Conservation (phyloP, 2,113 vertebrate species). For the Dinomys branickii region DNA sequence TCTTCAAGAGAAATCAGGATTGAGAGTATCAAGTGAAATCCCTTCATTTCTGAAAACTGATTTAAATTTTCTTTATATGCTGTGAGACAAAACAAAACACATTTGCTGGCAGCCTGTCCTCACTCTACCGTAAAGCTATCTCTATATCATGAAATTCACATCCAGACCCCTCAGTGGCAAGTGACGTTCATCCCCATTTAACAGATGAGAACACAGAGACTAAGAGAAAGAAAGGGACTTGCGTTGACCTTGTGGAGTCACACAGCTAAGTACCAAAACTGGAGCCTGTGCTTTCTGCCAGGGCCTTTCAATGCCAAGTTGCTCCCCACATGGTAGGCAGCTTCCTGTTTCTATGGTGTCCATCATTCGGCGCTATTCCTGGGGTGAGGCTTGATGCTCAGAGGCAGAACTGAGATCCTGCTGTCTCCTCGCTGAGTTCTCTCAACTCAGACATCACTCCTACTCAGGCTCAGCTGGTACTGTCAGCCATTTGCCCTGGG, state of each 20-base stretch:
- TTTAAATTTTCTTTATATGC: background rate
- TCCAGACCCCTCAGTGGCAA: background rate
- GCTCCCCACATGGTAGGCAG: background rate
- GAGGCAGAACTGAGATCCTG: background rate
- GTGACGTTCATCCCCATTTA: background rate
- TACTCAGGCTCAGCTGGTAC: conserved; percentile 43
- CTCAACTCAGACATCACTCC: background rate
- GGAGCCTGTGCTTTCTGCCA: background rate
- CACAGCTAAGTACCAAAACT: background rate
- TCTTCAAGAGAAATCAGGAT: background rate
- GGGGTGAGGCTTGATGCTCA: background rate
- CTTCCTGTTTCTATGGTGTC: background rate
- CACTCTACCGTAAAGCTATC: fast-evolving
- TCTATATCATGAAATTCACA: background rate
- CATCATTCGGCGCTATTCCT: background rate
- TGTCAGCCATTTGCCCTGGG: conserved; percentile 55
- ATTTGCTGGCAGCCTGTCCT: background rate
- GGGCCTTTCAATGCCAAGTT: background rate
- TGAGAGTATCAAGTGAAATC: background rate
- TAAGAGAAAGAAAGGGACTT: background rate
- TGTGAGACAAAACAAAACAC: background rate
- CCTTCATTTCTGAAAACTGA: conserved; percentile 4
- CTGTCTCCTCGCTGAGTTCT: background rate
- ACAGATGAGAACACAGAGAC: background rate
- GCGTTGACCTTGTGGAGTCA: background rate